Evolutionary conservation across 92 coral and sea anemone genomes (phyloP).

Genomic region (Muricea muricata): DNA sequence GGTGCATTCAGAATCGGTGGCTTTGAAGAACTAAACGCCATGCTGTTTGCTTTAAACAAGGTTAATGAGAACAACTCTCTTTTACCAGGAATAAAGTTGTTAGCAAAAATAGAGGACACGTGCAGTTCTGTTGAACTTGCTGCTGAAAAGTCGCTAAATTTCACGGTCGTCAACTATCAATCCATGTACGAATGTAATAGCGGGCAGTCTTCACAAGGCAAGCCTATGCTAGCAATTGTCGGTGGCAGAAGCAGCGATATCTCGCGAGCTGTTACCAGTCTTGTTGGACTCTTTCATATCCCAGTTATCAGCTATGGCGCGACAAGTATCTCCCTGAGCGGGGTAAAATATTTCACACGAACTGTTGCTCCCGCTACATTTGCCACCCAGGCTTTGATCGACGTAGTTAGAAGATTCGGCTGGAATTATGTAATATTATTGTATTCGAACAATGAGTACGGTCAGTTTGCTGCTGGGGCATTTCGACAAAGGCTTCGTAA

Average conservation of each 20-base stretch:
- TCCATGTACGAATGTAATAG: not conserved
- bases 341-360: constrained; percentile 21
- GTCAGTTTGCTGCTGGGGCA: constrained; percentile 82
- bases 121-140: constrained; percentile 83
- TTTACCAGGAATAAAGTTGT: constrained; percentile 80
- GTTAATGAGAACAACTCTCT: constrained; percentile 67
- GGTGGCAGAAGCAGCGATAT: constrained; percentile 25
- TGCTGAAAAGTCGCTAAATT: constrained; percentile 78
- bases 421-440: constrained; percentile 84
- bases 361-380: constrained; percentile 44
- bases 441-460: constrained; percentile 91
- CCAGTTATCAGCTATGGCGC: constrained; percentile 36
- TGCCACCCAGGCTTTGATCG: constrained; percentile 75
- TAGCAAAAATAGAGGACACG: constrained; percentile 79
- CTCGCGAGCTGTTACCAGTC: constrained; percentile 21
- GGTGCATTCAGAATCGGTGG: constrained; percentile 78
- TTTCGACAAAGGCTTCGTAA: constrained; percentile 56
- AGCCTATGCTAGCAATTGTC: not conserved
- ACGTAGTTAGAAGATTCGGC: constrained; percentile 64
- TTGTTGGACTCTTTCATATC: constrained; percentile 22
- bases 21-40: constrained; percentile 76
- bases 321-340: constrained; percentile 22
- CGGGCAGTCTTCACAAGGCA: constrained; percentile 14
- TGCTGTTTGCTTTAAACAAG: constrained; percentile 78
- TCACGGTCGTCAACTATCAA: constrained; percentile 66